Conservation (phyloP, 2,113 vertebrate species). For the Hemibagrus wyckioides region DNA sequence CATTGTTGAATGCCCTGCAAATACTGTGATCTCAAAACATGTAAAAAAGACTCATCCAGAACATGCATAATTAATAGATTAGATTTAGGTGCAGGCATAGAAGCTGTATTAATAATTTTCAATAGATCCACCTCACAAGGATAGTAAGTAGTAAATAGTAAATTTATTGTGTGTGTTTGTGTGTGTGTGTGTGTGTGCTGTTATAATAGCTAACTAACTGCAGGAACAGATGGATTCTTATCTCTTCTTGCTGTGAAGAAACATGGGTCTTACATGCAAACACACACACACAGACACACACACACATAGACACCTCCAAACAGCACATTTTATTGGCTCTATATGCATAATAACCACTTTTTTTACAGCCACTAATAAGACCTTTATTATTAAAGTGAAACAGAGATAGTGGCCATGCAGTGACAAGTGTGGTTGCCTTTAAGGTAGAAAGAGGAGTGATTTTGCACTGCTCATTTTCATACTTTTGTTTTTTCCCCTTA, state of each 20-base stretch:
- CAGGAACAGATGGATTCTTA: slow-evolving; percentile 58
- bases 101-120: neutral
- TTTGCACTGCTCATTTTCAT: neutral
- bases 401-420: neutral
- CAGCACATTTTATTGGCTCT: slow-evolving; percentile 21
- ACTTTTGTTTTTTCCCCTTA: neutral
- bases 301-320: slow-evolving; percentile 31
- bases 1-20: neutral
- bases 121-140: neutral
- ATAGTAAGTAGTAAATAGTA: neutral
- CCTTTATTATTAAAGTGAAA: slow-evolving; percentile 11
- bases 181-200: slow-evolving; percentile 21
- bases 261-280: slow-evolving; percentile 37
- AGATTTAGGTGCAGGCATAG: neutral
- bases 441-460: neutral
- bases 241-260: slow-evolving; percentile 50
- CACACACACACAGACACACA: slow-evolving; percentile 12
- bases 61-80: neutral
- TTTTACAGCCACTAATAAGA: slow-evolving; percentile 21
- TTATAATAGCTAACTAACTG: slow-evolving; percentile 53
- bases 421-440: neutral
- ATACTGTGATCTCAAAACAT: neutral
- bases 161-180: neutral
- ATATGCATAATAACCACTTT: slow-evolving; percentile 30
- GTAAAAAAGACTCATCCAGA: no score